phyloP scores from a whole-genome alignment of 2,797 vertebrate species.

The Enteromius anoplus region DNA sequence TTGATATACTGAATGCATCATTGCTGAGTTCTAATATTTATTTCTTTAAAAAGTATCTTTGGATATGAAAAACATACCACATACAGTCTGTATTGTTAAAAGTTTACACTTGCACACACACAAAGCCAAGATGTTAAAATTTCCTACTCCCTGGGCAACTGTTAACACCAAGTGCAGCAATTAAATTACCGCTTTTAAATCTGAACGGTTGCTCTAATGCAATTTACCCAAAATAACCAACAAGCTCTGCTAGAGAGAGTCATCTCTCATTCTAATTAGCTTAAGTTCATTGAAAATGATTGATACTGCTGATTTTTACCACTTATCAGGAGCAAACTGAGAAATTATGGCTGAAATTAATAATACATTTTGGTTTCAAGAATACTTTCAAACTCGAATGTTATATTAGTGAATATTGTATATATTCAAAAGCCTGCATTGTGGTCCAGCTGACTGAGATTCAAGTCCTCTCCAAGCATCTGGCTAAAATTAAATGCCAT shows the following conservation, averaged over 20 bases:
- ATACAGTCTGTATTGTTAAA: neutral
- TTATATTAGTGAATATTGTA: neutral
- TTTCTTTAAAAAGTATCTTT: neutral
- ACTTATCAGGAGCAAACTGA: neutral
- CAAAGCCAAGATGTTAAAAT: neutral
- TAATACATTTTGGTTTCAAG: neutral
- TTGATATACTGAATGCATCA: neutral
- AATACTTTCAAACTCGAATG: neutral
- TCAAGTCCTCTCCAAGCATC: conserved; percentile 14
- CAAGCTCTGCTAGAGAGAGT: conserved; percentile 16
- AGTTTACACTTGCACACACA: neutral
- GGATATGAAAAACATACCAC: neutral
- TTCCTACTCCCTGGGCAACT: neutral
- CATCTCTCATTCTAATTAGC: neutral
- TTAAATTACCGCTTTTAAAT: conserved; percentile 53
- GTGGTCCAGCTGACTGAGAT: neutral
- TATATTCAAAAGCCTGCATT: neutral
- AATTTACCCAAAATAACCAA: conserved; percentile 53
- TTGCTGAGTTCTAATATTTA: neutral
- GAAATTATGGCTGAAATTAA: neutral
- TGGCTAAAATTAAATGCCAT: conserved; percentile 35
- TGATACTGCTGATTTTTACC: neutral
- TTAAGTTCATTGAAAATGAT: neutral
- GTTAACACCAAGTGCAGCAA: conserved; percentile 40
- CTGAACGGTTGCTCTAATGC: conserved; percentile 48